Evolutionary conservation across 2,797 vertebrate genomes (phyloP).

Genomic region (Corythornis leucogaster): DNA sequence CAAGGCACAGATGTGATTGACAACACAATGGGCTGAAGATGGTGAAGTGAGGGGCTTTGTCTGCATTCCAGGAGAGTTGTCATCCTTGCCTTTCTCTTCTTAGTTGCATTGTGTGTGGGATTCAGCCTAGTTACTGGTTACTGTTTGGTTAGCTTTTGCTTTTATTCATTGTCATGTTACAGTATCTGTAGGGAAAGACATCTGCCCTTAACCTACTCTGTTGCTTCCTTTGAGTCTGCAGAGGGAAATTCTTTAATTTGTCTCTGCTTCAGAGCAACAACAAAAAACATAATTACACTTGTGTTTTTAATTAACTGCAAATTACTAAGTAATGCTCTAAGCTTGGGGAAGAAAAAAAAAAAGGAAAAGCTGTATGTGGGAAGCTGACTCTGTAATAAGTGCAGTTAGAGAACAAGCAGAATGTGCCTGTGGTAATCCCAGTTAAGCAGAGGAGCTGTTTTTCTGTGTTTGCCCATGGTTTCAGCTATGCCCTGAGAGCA

Average conservation of each 20-base stretch:
- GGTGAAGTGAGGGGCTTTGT: background rate
- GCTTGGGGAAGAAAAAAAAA: background rate
- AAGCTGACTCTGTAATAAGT: background rate
- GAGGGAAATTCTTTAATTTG: background rate
- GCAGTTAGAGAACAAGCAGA: background rate
- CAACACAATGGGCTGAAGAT: background rate
- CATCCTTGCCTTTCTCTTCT: background rate
- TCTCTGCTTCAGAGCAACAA: background rate
- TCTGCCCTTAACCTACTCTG: background rate
- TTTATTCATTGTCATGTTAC: background rate
- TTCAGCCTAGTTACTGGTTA: background rate
- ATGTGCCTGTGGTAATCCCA: background rate
- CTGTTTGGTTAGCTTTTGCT: background rate
- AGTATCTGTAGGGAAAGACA: background rate
- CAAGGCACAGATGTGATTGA: background rate
- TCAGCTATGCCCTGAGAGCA: background rate
- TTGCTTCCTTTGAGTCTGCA: background rate
- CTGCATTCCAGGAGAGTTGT: background rate
- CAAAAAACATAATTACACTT: background rate
- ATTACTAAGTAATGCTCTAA: background rate
- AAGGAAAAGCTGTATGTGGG: background rate
- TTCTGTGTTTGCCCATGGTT: background rate
- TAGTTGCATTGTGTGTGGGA: background rate
- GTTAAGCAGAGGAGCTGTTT: background rate
- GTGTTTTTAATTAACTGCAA: background rate